Base-by-base conservation (phyloP, 2,113 vertebrate species). In the Copsychus sechellarum region DNA sequence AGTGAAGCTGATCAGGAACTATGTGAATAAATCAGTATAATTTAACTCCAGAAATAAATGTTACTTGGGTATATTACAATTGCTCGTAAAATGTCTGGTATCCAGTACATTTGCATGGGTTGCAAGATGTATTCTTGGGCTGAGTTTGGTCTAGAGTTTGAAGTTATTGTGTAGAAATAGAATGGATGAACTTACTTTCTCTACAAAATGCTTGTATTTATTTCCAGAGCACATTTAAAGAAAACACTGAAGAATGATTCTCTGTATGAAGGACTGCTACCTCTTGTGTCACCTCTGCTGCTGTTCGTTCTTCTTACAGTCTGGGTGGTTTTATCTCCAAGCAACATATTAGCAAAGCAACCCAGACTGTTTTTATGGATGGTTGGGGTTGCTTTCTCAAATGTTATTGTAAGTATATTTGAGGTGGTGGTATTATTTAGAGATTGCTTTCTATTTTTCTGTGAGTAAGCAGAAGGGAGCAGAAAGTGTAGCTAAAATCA, bases 281-380 rank as follows among this genome's bases (percentile, higher is more conserved):
- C 95, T 74, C 92, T 97, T 33, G 64, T 97, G 54, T 97, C 96
- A 83, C 97, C 95, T 69, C 62, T 86, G 38, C 56, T 98, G 83
- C 89, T 97, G 17, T 96, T 97, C 77, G 2, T 80, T 82, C 90
- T 97, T 36, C 92, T 98, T 50, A 97, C 93, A 58, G 60, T 90
- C n/a, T 96, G 96, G 96, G 95, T 95, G 43, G 36, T 85, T 93
- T 95, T 93, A 34, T 96, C 95, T 64, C 97, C 95, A 53, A 65
- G 77, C 77, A 95, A 96, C 56, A 56, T 96, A 64, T 57, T 97
- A 80, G 70, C 60, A 51, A 96, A 95, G 77, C 90, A 97, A 34
- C 95, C 93, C 47, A 96, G 96, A 57, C 6, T 96, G 50, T 97
- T 97, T 91, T 84, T 97, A 36, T 95, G 97, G 91, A 95, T 96